phyloP scores from a whole-genome alignment of 2,113 vertebrate species.

The Alethe castanea region DNA sequence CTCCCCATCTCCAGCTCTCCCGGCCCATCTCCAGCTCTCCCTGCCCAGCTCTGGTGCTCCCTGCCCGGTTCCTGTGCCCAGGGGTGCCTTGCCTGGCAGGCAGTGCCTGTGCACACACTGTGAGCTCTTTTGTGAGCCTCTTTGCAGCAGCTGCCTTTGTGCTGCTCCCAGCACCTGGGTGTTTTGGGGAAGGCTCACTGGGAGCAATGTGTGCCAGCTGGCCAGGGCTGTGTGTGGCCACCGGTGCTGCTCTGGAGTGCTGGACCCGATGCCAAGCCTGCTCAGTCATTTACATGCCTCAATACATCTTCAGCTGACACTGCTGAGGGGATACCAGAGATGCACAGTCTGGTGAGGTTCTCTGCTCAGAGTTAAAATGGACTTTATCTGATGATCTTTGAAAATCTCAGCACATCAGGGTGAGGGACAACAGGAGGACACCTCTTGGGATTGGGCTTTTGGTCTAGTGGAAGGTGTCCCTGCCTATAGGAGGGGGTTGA shows the following conservation, averaged over 20 bases:
- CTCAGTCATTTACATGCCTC: neutral
- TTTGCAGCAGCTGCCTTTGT: neutral
- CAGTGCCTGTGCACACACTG: neutral
- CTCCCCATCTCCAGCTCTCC: neutral
- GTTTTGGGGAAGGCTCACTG: neutral
- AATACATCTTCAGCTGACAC: accelerated
- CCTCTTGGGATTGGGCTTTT: neutral
- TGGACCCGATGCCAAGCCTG: neutral
- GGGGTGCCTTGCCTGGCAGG: neutral
- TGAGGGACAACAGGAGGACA: neutral
- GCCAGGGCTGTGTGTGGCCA: neutral
- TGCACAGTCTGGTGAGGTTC: neutral
- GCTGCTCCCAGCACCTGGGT: neutral
- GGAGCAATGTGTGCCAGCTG: neutral
- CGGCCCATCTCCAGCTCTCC: neutral
- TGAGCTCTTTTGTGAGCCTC: neutral
- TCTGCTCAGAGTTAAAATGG: neutral
- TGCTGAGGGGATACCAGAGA: neutral
- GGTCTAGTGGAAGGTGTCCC: neutral
- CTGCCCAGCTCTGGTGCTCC: accelerated
- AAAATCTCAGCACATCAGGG: neutral
- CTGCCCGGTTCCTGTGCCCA: accelerated
- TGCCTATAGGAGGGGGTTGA: neutral
- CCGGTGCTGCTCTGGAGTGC: neutral
- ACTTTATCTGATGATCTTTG: neutral